Base-by-base conservation (phyloP, 1,140 invertebrate genomes). In the Brachionus sp. region DNA sequence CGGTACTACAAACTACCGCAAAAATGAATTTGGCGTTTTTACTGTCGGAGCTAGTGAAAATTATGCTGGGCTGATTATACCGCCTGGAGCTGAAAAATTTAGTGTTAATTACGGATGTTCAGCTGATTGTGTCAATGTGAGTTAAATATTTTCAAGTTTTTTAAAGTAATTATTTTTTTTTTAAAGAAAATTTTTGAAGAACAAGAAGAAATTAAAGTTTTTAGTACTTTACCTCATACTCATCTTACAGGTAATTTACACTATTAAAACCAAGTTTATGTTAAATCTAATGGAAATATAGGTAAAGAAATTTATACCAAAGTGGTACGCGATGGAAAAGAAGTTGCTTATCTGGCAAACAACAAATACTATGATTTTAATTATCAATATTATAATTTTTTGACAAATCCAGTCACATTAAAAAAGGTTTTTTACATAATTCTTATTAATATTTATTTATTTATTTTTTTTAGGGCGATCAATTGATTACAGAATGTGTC, bases 341-440 rank as follows among this genome's bases (percentile, higher is more conserved):
- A 80, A 66, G 13, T 62, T 7, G 77, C 46, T 12, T 66, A 62
- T 66, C 37, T 80, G 12, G 62, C 77, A 0, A 66, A 62, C 33
- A 80, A 80, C 62, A 57, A 57, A 66, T 80, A 62, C 33, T 80
- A 62, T 44, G 50, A 62, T 29, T 80, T 80, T 44, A 80, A 80
- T 12, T 62, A 80, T 66, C 77, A 80, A 80, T 62, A 64, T 42
- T 62, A 42, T 5, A 80, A 80, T 44, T 80, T 80, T 66, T 80
- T 80, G 33, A 19, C 13, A 9, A 66, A 80, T 23, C 77, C 77
- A n/a, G 77, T 80, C 23, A 35, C n/a, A 2, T 25, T 80, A 13
- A 62, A 39, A 57, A 80, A 80, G 23, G 77, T 80, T 1, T 44
- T 4, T 10, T 10, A 44, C 2, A 29, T 2, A 29, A 2, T 29